These are phyloP conservation scores for Drosophila algonquin DNA, from an alignment of 2,888 invertebrate genomes.

Conservation along the genomic window DNA sequence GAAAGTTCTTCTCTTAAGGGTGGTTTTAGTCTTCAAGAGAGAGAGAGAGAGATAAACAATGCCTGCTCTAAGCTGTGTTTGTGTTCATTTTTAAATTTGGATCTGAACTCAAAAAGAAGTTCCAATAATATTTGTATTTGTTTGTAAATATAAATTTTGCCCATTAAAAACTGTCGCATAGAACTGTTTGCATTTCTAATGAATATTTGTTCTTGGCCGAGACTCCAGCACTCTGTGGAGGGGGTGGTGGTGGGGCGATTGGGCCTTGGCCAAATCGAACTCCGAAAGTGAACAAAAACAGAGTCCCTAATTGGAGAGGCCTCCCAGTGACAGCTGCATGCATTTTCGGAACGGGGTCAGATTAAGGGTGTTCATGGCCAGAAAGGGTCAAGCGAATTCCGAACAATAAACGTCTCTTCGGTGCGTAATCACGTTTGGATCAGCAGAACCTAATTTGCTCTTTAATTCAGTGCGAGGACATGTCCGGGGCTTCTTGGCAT, in stretches of 20 bases:
- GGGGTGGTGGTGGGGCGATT: too few relatives aligned
- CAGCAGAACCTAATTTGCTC: conserved; percentile 26
- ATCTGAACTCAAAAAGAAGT: neutral
- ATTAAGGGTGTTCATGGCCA: neutral
- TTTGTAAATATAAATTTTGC: neutral
- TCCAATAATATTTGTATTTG: neutral
- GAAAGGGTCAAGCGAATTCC: neutral
- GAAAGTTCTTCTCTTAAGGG: too few relatives aligned
- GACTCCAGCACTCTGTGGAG: too few relatives aligned
- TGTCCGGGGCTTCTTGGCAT: conserved; percentile 14
- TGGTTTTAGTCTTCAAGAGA: too few relatives aligned
- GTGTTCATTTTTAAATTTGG: too few relatives aligned
- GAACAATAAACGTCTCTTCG: neutral
- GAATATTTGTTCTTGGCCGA: neutral
- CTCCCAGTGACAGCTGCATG: neutral
- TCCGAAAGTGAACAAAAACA: too few relatives aligned
- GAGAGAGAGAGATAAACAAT: too few relatives aligned
- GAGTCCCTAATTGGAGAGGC: too few relatives aligned
- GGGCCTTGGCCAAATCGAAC: too few relatives aligned
- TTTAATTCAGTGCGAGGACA: conserved; percentile 16
- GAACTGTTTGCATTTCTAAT: neutral
- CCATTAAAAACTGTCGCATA: too few relatives aligned
- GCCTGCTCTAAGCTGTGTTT: too few relatives aligned
- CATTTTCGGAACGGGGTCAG: neutral
- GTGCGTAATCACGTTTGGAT: conserved; percentile 14